A percentile compares a stretch with the other conserved stretches of the same genome.
phyloP scores from a whole-genome alignment of 1,140 invertebrate genomes.

The Micrasema minimum region DNA sequence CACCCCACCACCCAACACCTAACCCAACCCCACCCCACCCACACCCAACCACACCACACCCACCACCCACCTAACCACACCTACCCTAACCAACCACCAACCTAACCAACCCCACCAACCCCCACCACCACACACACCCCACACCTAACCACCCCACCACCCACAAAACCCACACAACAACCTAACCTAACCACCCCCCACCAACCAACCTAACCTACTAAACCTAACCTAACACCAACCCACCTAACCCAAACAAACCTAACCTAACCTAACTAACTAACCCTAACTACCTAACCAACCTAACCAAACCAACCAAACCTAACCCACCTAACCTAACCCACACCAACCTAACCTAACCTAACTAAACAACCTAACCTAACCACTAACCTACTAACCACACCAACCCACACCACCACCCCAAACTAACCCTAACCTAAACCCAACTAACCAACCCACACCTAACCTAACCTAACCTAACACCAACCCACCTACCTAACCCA shows the following conservation, averaged over 20 bases:
- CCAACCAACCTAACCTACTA: slow-evolving; percentile 56
- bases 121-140: slow-evolving; percentile 56
- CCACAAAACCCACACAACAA: slow-evolving; percentile 55
- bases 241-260: slow-evolving; percentile 49
- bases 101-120: slow-evolving; percentile 48
- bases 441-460: slow-evolving; percentile 57
- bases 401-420: slow-evolving; percentile 58
- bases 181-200: slow-evolving; percentile 57
- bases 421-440: slow-evolving; percentile 57
- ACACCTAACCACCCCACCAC: slow-evolving; percentile 58
- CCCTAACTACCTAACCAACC: too few species aligned
- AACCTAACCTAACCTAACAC: slow-evolving; percentile 43
- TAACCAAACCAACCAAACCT: slow-evolving; percentile 49
- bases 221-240: slow-evolving; percentile 35
- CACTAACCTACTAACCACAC: slow-evolving; percentile 58
- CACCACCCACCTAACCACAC: slow-evolving; percentile 44
- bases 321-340: slow-evolving; percentile 55
- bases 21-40: slow-evolving; percentile 50
- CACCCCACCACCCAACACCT: slow-evolving; percentile 40
- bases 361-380: slow-evolving; percentile 52
- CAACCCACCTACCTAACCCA: slow-evolving; percentile 53
- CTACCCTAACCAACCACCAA: slow-evolving; percentile 55
- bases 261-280: slow-evolving; percentile 50
- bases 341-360: slow-evolving; percentile 53
- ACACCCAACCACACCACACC: slow-evolving; percentile 49